Base-by-base conservation (phyloP, 2,888 invertebrate genomes). In the Brachyptera risi region DNA sequence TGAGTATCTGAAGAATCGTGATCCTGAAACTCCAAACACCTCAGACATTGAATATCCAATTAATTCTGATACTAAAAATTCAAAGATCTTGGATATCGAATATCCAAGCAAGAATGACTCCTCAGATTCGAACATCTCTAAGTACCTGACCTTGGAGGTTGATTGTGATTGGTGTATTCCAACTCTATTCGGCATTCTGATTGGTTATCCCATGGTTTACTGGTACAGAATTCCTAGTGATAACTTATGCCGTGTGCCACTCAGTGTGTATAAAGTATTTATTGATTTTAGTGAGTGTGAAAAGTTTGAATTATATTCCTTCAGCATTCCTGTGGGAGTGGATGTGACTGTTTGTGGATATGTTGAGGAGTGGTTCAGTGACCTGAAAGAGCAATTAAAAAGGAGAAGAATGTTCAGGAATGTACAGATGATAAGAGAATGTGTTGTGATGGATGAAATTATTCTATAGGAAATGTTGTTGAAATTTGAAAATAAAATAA, bases 191-290 rank as follows among this genome's bases (percentile, higher is more conserved):
- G 74, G 74, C 1, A 42, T 70, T 7, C 60, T 73, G 27, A 65
- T 73, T 24, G 72, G 71, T 19, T 74, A 70, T 65, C 74, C 74
- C 13, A 64, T 71, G 35, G 66, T 74, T 11, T 73, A 73, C 62
- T 73, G 69, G 69, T 68, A 68, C 49, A 59, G 67, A 21, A n/a
- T n/a, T n/a, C 23, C 24, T 15, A 27, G 13, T 51, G 56, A 58
- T 42, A 66, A 66, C 27, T 58, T 67, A 26, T 50, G 56, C 1
- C 17, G 50, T 15, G 50, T 63, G 9, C 59, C 65, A 15, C 49
- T 68, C 4, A 56, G 47, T 51, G 60, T 65, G 26, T 63, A 56
- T 56, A 65, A 67, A 60, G 42, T 68, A n/a, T 15, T 47, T 21
- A 51, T 38, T 24, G 44, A 61, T 15, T n/a, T n/a, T n/a, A n/a